A percentile compares a stretch with the other conserved stretches of the same genome.
Evolutionary conservation across 2,113 vertebrate species (phyloP).

Genomic region (Elaphurus davidianus): DNA sequence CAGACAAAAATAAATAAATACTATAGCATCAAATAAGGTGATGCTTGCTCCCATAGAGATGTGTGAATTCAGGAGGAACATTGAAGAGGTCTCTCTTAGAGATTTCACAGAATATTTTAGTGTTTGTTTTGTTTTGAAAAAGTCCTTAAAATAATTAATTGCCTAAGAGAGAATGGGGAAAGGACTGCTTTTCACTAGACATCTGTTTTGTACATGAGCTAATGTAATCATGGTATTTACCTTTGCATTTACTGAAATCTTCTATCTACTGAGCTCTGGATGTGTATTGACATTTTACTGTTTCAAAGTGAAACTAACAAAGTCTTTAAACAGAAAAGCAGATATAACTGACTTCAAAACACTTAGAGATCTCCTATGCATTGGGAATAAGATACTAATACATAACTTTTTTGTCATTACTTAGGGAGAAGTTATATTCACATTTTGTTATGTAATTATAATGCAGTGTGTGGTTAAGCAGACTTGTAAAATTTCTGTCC

Average conservation of each 20-base stretch:
- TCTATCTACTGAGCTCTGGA: not conserved
- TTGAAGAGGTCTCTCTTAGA: not conserved
- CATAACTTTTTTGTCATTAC: not conserved
- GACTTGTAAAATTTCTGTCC: not conserved
- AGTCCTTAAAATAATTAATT: not conserved
- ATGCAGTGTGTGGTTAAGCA: not conserved
- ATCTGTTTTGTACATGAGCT: not conserved
- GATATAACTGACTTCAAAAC: not conserved
- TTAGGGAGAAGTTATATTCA: not conserved
- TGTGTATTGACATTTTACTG: not conserved
- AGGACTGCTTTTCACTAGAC: not conserved
- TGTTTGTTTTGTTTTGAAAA: not conserved
- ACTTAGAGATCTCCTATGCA: not conserved
- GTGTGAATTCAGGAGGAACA: not conserved
- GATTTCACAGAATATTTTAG: not conserved
- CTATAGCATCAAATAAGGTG: not conserved
- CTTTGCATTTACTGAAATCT: not conserved
- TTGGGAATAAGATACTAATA: not conserved
- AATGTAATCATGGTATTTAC: not conserved
- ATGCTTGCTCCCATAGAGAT: not conserved
- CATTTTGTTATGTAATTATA: not conserved
- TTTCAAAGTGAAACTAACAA: not conserved
- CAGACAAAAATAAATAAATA: not conserved
- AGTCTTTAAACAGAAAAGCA: not conserved
- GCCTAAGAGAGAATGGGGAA: not conserved